These are phyloP conservation scores for Corbicula japonica DNA, from an alignment of 2,888 invertebrate genomes.

Conservation along the genomic window DNA sequence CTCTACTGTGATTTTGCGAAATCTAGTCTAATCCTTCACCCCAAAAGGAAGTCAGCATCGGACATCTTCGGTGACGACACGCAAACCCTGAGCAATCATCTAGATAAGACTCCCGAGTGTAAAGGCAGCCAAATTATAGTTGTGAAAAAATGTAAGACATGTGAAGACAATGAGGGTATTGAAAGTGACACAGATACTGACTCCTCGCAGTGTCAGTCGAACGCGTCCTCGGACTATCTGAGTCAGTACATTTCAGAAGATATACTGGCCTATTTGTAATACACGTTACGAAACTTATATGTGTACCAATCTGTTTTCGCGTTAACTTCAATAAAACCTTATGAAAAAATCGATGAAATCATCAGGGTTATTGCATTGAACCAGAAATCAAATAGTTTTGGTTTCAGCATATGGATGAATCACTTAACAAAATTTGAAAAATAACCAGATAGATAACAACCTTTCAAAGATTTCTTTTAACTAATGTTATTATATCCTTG, in stretches of 20 bases:
- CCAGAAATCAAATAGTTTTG: too few species aligned
- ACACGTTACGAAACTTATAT: background rate
- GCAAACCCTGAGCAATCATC: background rate
- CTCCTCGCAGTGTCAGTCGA: conserved; percentile 20
- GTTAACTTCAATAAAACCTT: too few species aligned
- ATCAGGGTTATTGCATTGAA: too few species aligned
- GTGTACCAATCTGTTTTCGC: background rate
- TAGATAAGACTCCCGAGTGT: background rate
- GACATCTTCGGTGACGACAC: conserved; percentile 1
- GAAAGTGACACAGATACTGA: conserved; percentile 15
- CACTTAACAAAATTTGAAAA: too few species aligned
- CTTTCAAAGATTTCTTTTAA: too few species aligned
- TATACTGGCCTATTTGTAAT: conserved; percentile 30
- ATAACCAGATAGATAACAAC: too few species aligned
- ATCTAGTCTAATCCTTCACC: conserved; percentile 38
- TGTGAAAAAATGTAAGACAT: conserved; percentile 42
- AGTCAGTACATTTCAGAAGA: conserved; percentile 37
- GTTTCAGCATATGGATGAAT: too few species aligned
- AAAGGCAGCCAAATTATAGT: conserved; percentile 50
- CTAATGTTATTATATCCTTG: too few species aligned
- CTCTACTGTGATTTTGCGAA: conserved; percentile 54
- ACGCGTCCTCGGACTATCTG: conserved; percentile 42
- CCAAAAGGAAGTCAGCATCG: conserved; percentile 12
- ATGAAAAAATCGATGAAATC: too few species aligned
- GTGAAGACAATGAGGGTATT: conserved; percentile 12